Evolutionary conservation across 2,888 invertebrate species (phyloP).

Genomic region (Gordius sp.): DNA sequence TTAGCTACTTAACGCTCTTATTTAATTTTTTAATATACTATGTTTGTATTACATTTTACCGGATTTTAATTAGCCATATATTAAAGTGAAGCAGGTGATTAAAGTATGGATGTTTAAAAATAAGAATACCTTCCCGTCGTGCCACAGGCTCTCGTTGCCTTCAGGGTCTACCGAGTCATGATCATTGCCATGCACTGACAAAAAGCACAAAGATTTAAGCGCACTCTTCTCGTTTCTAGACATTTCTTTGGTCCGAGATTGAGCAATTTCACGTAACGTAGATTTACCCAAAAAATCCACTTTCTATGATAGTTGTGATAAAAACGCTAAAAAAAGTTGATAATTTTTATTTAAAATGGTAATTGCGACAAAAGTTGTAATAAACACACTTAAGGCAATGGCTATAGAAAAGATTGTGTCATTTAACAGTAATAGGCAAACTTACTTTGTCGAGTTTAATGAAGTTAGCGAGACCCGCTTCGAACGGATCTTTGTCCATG

Average conservation of each 20-base stretch:
- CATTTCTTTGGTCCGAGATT: too few species aligned
- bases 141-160: conserved; percentile 4
- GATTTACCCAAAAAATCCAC: conserved; percentile 2
- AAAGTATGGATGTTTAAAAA: too few species aligned
- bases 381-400: too few species aligned
- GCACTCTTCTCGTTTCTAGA: too few species aligned
- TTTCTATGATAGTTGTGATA: not conserved
- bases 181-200: not conserved
- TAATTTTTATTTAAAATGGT: too few species aligned
- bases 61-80: not conserved
- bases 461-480: conserved; percentile 29
- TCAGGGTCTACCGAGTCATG: not conserved
- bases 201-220: not conserved
- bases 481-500: conserved; percentile 29
- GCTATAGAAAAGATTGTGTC: not conserved
- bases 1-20: too few species aligned
- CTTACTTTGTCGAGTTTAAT: conserved; percentile 26
- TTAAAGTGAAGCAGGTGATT: too few species aligned
- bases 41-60: not conserved
- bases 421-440: not conserved
- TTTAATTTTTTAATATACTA: too few species aligned
- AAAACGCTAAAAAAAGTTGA: not conserved
- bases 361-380: too few species aligned
- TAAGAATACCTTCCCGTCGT: not conserved
- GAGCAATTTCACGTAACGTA: not conserved